phyloP scores from a whole-genome alignment of 2,113 vertebrate genomes.

The Turdus rufiventris region DNA sequence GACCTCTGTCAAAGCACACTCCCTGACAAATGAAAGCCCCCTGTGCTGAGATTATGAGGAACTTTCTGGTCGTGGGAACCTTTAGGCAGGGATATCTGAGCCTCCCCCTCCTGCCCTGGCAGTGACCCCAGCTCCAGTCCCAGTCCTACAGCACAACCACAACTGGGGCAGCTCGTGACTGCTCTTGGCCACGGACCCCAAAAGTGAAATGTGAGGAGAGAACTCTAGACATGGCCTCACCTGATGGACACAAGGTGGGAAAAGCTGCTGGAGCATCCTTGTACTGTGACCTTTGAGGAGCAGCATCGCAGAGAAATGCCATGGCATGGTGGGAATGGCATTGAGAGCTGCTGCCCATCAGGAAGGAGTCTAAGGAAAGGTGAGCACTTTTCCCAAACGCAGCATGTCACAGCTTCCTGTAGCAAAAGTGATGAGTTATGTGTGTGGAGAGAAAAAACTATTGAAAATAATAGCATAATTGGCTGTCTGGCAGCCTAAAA shows the following conservation, averaged over 20 bases:
- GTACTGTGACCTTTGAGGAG: accelerated
- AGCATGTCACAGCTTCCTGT: background rate
- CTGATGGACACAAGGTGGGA: background rate
- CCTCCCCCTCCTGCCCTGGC: background rate
- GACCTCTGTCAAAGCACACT: background rate
- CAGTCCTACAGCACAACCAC: background rate
- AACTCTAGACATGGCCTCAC: background rate
- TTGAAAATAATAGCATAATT: background rate
- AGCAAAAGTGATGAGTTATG: background rate
- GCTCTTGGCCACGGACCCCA: background rate
- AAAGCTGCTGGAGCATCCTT: background rate
- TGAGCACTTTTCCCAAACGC: accelerated
- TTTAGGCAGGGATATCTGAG: background rate
- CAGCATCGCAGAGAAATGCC: background rate
- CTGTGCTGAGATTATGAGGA: background rate
- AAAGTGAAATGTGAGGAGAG: background rate
- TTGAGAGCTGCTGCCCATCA: background rate
- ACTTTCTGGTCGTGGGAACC: background rate
- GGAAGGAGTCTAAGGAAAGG: background rate
- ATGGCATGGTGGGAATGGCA: background rate
- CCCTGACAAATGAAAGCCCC: background rate
- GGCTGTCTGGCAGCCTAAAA: background rate
- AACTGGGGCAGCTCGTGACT: background rate
- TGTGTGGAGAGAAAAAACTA: background rate
- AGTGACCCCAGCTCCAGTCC: background rate